phyloP scores from a whole-genome alignment of 2,888 invertebrate genomes.

The Drosophila peninsularis region DNA sequence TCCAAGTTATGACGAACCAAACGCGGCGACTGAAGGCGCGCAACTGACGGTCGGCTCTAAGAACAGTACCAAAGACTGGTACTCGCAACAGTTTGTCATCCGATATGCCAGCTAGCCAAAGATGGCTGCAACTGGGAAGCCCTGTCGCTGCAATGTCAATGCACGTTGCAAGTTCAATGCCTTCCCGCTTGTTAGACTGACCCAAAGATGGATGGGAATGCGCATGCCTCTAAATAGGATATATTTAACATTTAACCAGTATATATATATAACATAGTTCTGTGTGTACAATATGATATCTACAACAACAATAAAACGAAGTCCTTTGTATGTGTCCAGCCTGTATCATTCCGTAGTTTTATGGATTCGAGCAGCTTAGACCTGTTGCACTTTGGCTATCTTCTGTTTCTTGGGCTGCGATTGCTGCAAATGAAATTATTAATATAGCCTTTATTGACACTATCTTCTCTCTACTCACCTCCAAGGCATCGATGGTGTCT shows the following conservation, averaged over 20 bases:
- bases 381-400: conserved; percentile 73
- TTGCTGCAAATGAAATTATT: conserved; percentile 50
- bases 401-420: conserved; percentile 82
- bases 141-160: conserved; percentile 70
- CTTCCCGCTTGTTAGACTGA: conserved; percentile 40
- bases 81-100: conserved; percentile 52
- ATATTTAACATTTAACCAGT: conserved; percentile 3
- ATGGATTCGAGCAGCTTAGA: conserved; percentile 51
- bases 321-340: conserved; percentile 3
- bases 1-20: conserved; percentile 37
- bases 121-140: conserved; percentile 47
- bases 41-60: conserved; percentile 48
- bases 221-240: conserved; percentile 1
- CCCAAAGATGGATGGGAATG: conserved; percentile 39
- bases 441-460: too few species aligned
- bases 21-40: conserved; percentile 42
- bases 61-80: conserved; percentile 28
- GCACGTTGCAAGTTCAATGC: conserved; percentile 68
- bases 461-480: conserved; percentile 31
- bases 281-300: conserved; percentile 27
- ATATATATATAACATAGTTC: conserved; percentile 24
- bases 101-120: conserved; percentile 44
- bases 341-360: conserved; percentile 36
- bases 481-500: conserved; percentile 39
- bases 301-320: conserved; percentile 28